phyloP scores from a whole-genome alignment of 2,797 vertebrate genomes.

The Phrynocephalus vlangalii region DNA sequence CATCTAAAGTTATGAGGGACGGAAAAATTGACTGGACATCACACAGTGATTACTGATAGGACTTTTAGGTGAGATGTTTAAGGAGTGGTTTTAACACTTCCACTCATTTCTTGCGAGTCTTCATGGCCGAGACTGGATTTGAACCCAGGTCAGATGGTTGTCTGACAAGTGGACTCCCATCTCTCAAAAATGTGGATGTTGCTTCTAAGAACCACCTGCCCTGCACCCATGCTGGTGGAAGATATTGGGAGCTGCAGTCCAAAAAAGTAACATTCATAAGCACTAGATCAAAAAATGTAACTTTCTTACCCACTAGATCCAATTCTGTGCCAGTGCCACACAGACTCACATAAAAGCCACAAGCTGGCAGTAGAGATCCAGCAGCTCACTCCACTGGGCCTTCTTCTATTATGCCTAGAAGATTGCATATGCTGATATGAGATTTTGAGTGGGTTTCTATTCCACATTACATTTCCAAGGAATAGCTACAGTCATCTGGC shows the following conservation, averaged over 20 bases:
- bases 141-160: too few relatives aligned
- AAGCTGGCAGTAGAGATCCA: slow-evolving; percentile 43
- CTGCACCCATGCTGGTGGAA: too few relatives aligned
- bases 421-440: not conserved
- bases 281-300: not conserved
- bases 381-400: not conserved
- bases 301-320: not conserved
- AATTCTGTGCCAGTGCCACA: not conserved
- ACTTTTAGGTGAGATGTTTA: too few relatives aligned
- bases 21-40: too few relatives aligned
- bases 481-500: not conserved
- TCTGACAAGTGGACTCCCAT: too few relatives aligned
- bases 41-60: too few relatives aligned
- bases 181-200: not conserved
- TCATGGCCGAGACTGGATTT: too few relatives aligned
- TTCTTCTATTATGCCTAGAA: not conserved
- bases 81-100: too few relatives aligned
- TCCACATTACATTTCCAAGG: not conserved
- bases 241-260: not conserved
- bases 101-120: too few relatives aligned
- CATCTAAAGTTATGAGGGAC: too few relatives aligned
- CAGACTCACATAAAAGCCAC: slow-evolving; percentile 19
- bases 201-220: too few relatives aligned
- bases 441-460: not conserved
- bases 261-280: not conserved